Evolutionary conservation across 2,888 invertebrate species (phyloP), one percentile per base, ranked within the genome.

Genomic region (Microctonus hyperodae): DNA sequence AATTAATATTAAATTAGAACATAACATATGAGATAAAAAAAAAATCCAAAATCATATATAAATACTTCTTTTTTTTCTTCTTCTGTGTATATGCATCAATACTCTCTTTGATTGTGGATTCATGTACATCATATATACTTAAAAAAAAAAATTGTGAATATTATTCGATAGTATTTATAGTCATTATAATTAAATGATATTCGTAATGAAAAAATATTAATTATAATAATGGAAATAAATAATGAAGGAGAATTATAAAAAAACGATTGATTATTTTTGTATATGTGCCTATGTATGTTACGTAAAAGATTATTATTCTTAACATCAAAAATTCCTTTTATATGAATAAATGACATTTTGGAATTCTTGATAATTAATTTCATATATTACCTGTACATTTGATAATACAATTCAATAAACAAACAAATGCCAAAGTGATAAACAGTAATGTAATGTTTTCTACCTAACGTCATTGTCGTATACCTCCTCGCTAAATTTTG

Each of bases 1-100:
- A n/a, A 50, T 16, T 60, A 60, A 61, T 55, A 69, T 57, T 61
- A 23, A 57, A 67, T 37, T n/a, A 55, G 67, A 55, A 44, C 61
- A 60, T 31, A 64, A 64, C 55, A 48, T 63, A 57, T 65, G 31
- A 48, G 22, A 64, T 48, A 50, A 64, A 35, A 55, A 65, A 37
- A 40, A 31, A 28, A 64, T 33, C 10, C 25, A 70, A 63, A 61
- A 65, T 48, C 53, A 51, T 64, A n/a, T 10, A 50, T 50, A 50
- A 50, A 59, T 37, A 20, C 10, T 33, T n/a, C n/a, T 16, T 55
- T 44, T n/a, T 28, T 33, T 31, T 16, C 33, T 16, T 28, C 33
- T 28, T 31, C n/a, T 16, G 6, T 33, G 55, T 55, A 55, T 53
- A 53, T 28, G 25, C 23, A 28, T 55, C 55, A 55, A 55, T 55